Evolutionary conservation across 2,797 vertebrate species (phyloP).

Genomic region (Pantherophis vulpinus): DNA sequence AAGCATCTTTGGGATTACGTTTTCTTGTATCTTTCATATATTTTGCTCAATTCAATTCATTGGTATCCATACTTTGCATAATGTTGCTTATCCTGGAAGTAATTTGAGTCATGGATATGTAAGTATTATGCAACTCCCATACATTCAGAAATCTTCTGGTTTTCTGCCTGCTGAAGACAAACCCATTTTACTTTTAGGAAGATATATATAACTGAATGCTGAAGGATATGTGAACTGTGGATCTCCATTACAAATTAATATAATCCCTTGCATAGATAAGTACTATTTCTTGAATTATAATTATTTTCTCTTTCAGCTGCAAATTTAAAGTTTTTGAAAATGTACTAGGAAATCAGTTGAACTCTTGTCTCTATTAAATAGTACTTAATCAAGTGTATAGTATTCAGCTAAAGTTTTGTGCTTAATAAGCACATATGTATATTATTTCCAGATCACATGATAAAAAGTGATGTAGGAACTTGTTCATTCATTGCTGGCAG

Average conservation of each 20-base stretch:
- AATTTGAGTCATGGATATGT: background rate
- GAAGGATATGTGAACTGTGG: background rate
- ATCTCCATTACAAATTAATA: background rate
- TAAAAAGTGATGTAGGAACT: background rate
- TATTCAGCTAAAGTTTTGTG: background rate
- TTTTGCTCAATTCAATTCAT: background rate
- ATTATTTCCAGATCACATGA: background rate
- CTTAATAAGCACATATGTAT: background rate
- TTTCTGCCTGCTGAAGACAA: slow-evolving; percentile 2
- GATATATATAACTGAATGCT: background rate
- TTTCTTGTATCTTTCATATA: background rate
- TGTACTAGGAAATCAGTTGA: background rate
- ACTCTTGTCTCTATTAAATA: background rate
- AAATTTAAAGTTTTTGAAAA: slow-evolving; percentile 15
- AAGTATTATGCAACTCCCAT: background rate
- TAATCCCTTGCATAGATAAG: background rate
- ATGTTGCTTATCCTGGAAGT: background rate
- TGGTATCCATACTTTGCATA: background rate
- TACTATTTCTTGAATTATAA: background rate
- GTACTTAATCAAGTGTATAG: background rate
- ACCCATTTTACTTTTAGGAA: background rate
- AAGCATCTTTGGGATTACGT: background rate
- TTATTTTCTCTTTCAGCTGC: slow-evolving; percentile 1
- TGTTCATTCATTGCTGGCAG: background rate
- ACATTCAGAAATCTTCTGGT: slow-evolving; percentile 13